Evolutionary conservation across 2,113 vertebrate species (phyloP), one percentile per base, ranked within the genome.

Genomic region (Dolichotis patagonum): DNA sequence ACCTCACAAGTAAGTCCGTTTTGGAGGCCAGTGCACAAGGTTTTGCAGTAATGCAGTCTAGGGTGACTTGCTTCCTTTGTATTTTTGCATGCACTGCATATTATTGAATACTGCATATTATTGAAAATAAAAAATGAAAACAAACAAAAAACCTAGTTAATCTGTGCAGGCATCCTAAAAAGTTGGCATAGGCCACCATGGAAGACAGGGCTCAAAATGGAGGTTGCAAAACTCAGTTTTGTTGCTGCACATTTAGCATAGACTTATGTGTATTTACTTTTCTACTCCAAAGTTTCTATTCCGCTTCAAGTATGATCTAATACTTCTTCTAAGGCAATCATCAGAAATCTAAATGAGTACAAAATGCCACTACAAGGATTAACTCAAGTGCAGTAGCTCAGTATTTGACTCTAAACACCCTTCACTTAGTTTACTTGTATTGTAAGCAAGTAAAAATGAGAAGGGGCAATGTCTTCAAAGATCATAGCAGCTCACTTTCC

Each of bases 371-470:
- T 5, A 69, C 54, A 83, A 16, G 65, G 69, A 20, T 67, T 75
- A 69, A 49, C 43, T 85, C 58, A 67, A 16, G 49, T 56, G 52
- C 9, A 69, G 80, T 17, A 30, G 30, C 52, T n/a, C 49, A 91
- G 32, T 16, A 96, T 41, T 62, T 65, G 90, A 89, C 30, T 83
- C 13, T 32, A 69, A 81, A 56, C 19, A 58, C 14, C 14, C 28
- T 43, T 82, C n/a, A 38, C 26, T 90, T 73, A 67, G 5, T 17
- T 88, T 65, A 77, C 56, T 78, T 35, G 4, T 16, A 86, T 54
- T 80, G 90, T 80, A 69, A 73, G 9, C 60, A 89, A 90, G 30
- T n/a, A 69, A 86, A 81, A 78, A 85, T 73, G 38, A 86, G 52
- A 88, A 58, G 9, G 16, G 22, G 73, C 17, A 62, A 13, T 62